These are phyloP conservation scores for Erynnis tages DNA, from an alignment of 2,888 invertebrate species.

Conservation along the genomic window DNA sequence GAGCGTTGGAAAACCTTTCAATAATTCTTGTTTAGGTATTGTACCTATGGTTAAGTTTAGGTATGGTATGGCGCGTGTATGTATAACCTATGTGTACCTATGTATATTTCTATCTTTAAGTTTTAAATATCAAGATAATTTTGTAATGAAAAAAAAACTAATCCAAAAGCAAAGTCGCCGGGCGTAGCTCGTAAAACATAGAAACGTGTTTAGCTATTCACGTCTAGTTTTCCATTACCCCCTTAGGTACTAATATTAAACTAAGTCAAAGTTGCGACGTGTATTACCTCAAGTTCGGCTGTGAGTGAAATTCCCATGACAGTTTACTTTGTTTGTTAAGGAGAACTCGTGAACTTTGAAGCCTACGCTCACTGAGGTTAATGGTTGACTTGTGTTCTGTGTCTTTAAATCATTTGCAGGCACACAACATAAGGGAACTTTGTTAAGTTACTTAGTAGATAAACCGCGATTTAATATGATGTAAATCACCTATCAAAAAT, in stretches of 20 bases:
- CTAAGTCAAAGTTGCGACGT: conserved; percentile 16
- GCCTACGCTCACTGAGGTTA: conserved; percentile 2
- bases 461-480: too few relatives aligned
- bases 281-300: conserved; percentile 11
- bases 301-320: conserved; percentile 20
- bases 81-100: too few relatives aligned
- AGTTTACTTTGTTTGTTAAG: conserved; percentile 16
- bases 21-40: too few relatives aligned
- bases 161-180: too few relatives aligned
- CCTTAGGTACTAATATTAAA: conserved; percentile 14
- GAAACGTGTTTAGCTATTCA: not conserved
- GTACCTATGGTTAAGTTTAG: too few relatives aligned
- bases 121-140: too few relatives aligned
- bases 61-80: too few relatives aligned
- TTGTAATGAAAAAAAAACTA: too few relatives aligned
- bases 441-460: too few relatives aligned
- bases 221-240: not conserved
- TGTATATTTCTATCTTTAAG: too few relatives aligned
- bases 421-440: not conserved
- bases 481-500: too few relatives aligned
- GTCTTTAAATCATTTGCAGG: not conserved
- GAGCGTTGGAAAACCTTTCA: too few relatives aligned
- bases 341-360: conserved; percentile 12
- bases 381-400: conserved; percentile 15
- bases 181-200: not conserved